phyloP scores from a whole-genome alignment of 2,797 vertebrate species.

The Borostomias antarcticus region DNA sequence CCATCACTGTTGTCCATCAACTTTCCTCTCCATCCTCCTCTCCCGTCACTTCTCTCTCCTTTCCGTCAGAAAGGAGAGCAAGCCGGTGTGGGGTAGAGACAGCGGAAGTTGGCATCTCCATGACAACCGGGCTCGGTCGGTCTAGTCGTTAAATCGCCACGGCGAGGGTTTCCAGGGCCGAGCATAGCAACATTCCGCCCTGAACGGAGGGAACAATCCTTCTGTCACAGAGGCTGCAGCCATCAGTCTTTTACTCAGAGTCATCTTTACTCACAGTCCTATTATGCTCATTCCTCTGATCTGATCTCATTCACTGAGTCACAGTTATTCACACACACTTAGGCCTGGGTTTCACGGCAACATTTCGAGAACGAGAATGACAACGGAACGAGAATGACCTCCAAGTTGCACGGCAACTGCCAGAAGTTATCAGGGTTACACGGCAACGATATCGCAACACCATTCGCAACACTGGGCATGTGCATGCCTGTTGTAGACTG shows the following conservation, averaged over 20 bases:
- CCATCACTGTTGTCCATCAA: background rate
- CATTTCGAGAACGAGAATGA: no score
- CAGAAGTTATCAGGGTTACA: no score
- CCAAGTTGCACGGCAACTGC: no score
- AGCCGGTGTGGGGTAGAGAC: background rate
- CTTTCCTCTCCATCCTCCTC: conserved; percentile 6
- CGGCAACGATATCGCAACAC: no score
- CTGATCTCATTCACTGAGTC: background rate
- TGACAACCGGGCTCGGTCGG: background rate
- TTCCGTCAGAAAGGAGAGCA: conserved; percentile 20
- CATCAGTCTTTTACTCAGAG: no score
- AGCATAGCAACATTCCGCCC: background rate
- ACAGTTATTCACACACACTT: background rate
- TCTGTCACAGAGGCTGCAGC: background rate
- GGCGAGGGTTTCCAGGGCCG: background rate
- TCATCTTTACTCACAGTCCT: no score
- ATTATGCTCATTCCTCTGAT: no score
- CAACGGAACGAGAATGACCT: no score
- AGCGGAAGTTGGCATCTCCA: background rate
- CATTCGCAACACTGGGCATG: no score
- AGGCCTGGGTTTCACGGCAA: no score
- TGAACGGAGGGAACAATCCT: background rate
- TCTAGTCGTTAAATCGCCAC: background rate
- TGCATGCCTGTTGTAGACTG: no score
- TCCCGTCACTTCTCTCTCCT: background rate